Evolutionary conservation across 2,888 invertebrate genomes (phyloP), one percentile per base, ranked within the genome.

Genomic region (Pammene fasciana): DNA sequence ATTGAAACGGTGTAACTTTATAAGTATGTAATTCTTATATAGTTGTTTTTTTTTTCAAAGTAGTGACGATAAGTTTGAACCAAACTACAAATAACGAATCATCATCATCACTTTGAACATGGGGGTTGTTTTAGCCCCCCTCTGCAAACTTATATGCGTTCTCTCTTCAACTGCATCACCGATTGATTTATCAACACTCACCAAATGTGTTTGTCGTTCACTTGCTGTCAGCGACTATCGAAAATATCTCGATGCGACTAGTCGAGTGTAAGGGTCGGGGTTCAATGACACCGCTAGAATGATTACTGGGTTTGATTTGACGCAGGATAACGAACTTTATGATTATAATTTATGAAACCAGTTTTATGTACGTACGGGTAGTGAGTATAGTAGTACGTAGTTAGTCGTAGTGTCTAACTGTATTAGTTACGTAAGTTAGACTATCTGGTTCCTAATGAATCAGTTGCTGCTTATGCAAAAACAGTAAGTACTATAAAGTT

Each of bases 121-220:
- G 34, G 10, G 46, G 60, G 60, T 8, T 48, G 60, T 60, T 46
- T 36, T 48, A 36, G 45, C 16, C 55, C 38, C 48, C 48, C 41
- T 6, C 38, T n/a, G n/a, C n/a, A n/a, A n/a, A 48, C 50, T 57
- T 65, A 65, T 65, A 18, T 41, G 6, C 26, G 46, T 54, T 41
- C 13, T n/a, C 36, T 60, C 62, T 13, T 56, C 43, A 26, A 62
- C 56, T 55, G 67, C 67, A 50, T 46, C 43, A 56, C 14, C 56
- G 68, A 68, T 64, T 68, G 68, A 68, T 64, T 68, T 68, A 68
- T 64, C 52, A 57, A 41, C 55, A 34, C 67, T 48, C 46, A 16
- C 55, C 57, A 56, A 68, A 68, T 50, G 68, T 64, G 56, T 68
- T 50, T 41, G 50, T 68, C 68, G 56, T 64, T 68, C 43, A 62